phyloP scores from a whole-genome alignment of 2,888 invertebrate genomes.

The Nowickia ferox region DNA sequence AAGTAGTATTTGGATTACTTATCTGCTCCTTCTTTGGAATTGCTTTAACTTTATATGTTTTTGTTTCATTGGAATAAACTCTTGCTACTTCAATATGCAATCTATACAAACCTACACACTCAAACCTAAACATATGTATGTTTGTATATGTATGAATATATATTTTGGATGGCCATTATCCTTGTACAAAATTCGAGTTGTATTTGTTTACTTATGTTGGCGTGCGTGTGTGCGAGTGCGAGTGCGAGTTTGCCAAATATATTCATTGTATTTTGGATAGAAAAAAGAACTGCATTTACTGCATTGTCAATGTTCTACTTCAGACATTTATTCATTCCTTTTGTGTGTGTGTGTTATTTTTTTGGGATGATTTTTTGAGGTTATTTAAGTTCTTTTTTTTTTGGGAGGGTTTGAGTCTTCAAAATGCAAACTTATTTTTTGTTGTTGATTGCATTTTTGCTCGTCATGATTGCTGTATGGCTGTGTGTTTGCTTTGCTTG shows the following conservation, averaged over 20 bases:
- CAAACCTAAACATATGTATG: background rate
- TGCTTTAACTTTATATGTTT: constrained; percentile 47
- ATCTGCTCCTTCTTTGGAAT: constrained; percentile 61
- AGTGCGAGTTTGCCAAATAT: constrained; percentile 61
- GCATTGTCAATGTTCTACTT: constrained; percentile 72
- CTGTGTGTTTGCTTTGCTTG: constrained; percentile 44
- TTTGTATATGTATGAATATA: background rate
- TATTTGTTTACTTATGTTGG: constrained; percentile 45
- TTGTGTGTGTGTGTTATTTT: constrained; percentile 22
- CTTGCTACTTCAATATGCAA: constrained; percentile 24
- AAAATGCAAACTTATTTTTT: constrained; percentile 71
- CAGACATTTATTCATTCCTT: constrained; percentile 62
- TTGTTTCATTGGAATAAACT: constrained; percentile 47
- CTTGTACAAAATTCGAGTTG: constrained; percentile 52
- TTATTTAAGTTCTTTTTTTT: constrained; percentile 59
- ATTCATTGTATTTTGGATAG: constrained; percentile 56
- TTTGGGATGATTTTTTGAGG: constrained; percentile 64
- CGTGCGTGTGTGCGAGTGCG: constrained; percentile 29
- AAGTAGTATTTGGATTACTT: constrained; percentile 61
- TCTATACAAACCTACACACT: background rate
- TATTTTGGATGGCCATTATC: constrained; percentile 58
- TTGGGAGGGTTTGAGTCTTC: constrained; percentile 65
- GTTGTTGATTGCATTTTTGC: constrained; percentile 69
- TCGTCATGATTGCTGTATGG: constrained; percentile 1
- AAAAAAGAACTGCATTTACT: constrained; percentile 68